Percentiles rank a stretch among this genome's conserved stretches.
phyloP scores from a whole-genome alignment of 37 sponge, comb jelly and placozoan species.

The Ianthella basta region DNA sequence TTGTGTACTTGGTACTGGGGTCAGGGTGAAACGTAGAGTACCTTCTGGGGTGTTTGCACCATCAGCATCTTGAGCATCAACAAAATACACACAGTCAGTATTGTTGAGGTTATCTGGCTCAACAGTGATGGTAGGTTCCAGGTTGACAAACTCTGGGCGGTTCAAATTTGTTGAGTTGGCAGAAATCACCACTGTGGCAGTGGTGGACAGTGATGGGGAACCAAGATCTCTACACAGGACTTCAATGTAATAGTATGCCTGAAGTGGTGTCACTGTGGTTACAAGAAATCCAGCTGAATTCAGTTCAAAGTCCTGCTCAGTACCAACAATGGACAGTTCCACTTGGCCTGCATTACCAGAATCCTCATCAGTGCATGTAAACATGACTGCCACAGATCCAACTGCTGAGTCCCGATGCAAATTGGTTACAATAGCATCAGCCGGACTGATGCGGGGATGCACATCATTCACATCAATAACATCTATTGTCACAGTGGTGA shows the following conservation, averaged over 20 bases:
- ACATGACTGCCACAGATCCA: constrained; percentile 4
- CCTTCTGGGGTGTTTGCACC: constrained; percentile 57
- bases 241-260: constrained; percentile 15
- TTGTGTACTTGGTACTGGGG: background rate
- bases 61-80: constrained; percentile 62
- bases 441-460: constrained; percentile 42
- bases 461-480: constrained; percentile 73
- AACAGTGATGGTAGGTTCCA: background rate
- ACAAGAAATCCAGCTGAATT: constrained; percentile 37
- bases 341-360: constrained; percentile 40
- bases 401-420: constrained; percentile 23
- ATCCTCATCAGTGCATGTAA: constrained; percentile 60
- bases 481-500: constrained; percentile 42
- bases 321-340: constrained; percentile 22
- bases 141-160: constrained; percentile 43
- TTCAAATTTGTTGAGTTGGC: constrained; percentile 52
- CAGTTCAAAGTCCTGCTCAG: constrained; percentile 35
- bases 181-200: constrained; percentile 22
- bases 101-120: constrained; percentile 34
- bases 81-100: constrained; percentile 33
- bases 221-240: constrained; percentile 59
- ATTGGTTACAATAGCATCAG: constrained; percentile 23
- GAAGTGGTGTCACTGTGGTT: constrained; percentile 15
- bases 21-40: constrained; percentile 40
- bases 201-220: constrained; percentile 39